Conservation (phyloP, 2,113 vertebrate species). For the Casuarius casuarius region DNA sequence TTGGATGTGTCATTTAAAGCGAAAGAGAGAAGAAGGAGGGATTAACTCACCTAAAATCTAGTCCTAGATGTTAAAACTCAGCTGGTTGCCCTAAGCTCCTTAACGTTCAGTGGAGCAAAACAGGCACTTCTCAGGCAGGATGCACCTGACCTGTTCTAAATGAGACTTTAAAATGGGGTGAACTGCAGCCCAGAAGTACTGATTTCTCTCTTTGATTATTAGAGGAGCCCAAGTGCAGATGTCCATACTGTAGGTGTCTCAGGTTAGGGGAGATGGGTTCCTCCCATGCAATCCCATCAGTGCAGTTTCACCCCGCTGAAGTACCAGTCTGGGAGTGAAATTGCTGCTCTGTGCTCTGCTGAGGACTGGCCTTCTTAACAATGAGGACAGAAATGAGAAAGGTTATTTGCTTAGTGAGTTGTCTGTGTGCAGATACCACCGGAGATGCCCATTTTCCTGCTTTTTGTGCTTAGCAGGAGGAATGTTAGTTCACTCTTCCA, state of each 20-base stretch:
- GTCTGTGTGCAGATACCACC: fast-evolving
- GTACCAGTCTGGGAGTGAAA: neutral
- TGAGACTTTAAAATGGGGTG: conserved; percentile 1
- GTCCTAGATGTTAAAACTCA: neutral
- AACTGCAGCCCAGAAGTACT: neutral
- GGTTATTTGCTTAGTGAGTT: neutral
- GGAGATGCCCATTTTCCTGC: neutral
- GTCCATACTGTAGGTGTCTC: neutral
- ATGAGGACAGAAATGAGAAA: neutral
- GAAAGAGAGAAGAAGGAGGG: neutral
- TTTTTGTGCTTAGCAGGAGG: neutral
- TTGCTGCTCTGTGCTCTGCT: neutral
- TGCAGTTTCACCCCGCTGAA: neutral
- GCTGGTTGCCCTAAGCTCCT: neutral
- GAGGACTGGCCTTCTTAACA: neutral
- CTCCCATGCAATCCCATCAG: neutral
- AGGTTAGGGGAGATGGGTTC: neutral
- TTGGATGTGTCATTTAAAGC: neutral
- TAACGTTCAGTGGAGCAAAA: conserved; percentile 14
- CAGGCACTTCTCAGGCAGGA: neutral
- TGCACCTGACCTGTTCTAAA: neutral
- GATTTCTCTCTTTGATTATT: neutral
- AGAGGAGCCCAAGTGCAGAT: neutral
- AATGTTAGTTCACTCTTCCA: neutral
- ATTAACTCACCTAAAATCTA: neutral